Percentiles rank a stretch among this genome's conserved stretches.
phyloP scores from a whole-genome alignment of 1,140 invertebrate species.

The Bombus turneri region DNA sequence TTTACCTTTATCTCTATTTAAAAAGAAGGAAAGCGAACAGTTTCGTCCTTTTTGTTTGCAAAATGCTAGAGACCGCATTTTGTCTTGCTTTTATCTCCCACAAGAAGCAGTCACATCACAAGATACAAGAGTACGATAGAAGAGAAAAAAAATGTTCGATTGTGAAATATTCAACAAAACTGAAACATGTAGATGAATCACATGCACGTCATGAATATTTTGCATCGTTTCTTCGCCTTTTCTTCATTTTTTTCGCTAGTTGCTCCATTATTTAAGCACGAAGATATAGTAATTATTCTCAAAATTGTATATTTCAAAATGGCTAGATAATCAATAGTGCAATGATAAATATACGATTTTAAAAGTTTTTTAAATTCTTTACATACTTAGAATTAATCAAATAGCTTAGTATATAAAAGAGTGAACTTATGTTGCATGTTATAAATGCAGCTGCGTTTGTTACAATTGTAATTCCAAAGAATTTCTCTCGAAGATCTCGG shows the following conservation, averaged over 20 bases:
- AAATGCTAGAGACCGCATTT: background rate
- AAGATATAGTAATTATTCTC: too few species aligned
- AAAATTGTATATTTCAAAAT: too few species aligned
- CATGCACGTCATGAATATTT: background rate
- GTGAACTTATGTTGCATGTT: too few species aligned
- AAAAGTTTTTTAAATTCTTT: background rate
- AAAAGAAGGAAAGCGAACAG: background rate
- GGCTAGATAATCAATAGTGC: too few species aligned
- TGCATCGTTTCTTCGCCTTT: background rate
- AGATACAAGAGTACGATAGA: background rate
- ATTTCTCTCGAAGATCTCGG: slow-evolving; percentile 52
- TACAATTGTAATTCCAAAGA: slow-evolving; percentile 20
- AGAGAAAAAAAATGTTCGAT: slow-evolving; percentile 9
- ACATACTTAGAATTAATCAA: background rate
- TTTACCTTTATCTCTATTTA: background rate
- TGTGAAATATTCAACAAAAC: slow-evolving; percentile 28
- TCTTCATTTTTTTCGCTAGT: background rate
- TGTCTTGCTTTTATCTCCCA: too few species aligned
- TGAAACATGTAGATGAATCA: slow-evolving; percentile 21
- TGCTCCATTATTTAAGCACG: background rate
- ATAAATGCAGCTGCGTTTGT: background rate
- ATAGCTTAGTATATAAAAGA: background rate
- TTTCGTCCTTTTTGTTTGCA: background rate
- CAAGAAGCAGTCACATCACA: background rate
- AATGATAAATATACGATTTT: background rate